Conservation (phyloP, 2,888 invertebrate genomes). For the Globia sparganii region DNA sequence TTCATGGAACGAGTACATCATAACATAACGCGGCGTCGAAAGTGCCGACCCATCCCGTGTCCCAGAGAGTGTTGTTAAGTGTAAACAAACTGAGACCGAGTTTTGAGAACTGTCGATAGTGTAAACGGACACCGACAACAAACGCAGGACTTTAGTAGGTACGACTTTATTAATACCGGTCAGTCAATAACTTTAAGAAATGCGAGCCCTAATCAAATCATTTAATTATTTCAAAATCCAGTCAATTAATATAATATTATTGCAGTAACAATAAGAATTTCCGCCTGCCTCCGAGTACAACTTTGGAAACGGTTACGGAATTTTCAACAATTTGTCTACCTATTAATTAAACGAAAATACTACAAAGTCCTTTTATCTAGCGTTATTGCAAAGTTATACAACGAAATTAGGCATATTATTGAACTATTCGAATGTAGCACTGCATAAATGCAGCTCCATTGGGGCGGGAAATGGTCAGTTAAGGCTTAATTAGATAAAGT, state of each 20-base stretch:
- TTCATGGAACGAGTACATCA: conserved; percentile 49
- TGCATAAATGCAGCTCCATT: conserved; percentile 23
- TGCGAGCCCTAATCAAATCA: not conserved
- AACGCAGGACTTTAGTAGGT: conserved; percentile 36
- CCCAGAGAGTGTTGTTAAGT: conserved; percentile 67
- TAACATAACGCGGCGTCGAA: conserved; percentile 49
- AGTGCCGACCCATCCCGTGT: conserved; percentile 58
- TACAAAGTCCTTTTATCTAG: not conserved
- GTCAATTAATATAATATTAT: not conserved
- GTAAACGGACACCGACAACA: conserved; percentile 68
- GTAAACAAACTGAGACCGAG: conserved; percentile 70
- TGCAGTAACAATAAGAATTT: not conserved
- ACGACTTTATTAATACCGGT: conserved; percentile 41
- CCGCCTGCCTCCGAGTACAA: not conserved
- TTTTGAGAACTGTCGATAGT: conserved; percentile 71
- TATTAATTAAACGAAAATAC: not conserved
- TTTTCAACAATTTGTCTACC: not conserved
- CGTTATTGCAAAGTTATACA: not conserved
- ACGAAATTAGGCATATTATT: not conserved
- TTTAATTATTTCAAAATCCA: not conserved
- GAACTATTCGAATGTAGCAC: not conserved
- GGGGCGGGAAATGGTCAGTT: conserved; percentile 73
- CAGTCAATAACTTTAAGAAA: not conserved
- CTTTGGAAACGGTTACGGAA: not conserved
- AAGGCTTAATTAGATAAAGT: conserved; percentile 75